A percentile compares a stretch with the other conserved stretches of the same genome.
phyloP scores from a whole-genome alignment of 2,888 invertebrate species.

The Dysmachus trigonus region DNA sequence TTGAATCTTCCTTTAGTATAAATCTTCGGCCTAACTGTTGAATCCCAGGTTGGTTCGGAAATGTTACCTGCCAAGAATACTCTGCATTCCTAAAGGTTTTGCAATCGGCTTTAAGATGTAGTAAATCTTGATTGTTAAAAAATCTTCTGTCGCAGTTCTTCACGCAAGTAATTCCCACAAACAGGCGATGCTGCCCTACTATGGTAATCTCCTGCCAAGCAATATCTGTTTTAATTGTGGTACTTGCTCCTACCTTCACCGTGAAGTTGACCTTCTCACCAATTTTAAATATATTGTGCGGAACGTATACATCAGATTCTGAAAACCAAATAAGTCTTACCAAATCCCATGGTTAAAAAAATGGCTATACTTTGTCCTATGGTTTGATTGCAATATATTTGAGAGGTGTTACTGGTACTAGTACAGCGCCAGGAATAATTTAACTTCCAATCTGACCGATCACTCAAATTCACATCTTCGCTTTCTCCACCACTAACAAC shows the following conservation, averaged over 20 bases:
- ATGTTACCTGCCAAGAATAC: neutral
- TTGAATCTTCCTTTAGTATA: neutral
- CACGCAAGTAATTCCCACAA: conserved; percentile 36
- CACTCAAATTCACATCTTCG: conserved; percentile 26
- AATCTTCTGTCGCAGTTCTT: conserved; percentile 38
- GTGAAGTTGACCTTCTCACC: conserved; percentile 33
- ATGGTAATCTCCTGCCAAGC: conserved; percentile 40
- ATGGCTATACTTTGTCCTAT: conserved; percentile 37
- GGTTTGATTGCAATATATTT: conserved; percentile 26
- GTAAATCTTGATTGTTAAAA: neutral
- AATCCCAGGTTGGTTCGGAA: neutral
- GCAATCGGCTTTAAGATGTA: conserved; percentile 42
- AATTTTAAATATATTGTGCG: neutral
- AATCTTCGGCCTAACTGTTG: neutral
- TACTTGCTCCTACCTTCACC: neutral
- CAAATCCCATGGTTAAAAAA: neutral
- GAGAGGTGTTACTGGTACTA: neutral
- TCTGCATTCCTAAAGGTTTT: neutral
- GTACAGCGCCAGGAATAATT: conserved; percentile 44
- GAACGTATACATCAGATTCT: neutral
- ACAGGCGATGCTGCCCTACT: neutral
- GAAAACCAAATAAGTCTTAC: neutral
- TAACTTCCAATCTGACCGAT: conserved; percentile 4
- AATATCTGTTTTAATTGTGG: neutral
- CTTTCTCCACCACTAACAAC: conserved; percentile 39